Conservation (phyloP, 2,113 vertebrate species). For the Sus scrofa region T2T-Sscrofa CM000816.6:39471001-39471500, state of each 20-base stretch:
- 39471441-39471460: background rate
- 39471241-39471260: conserved; percentile 67
- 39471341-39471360: conserved; percentile 45
- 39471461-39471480: conserved; percentile 30
- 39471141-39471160: conserved; percentile 73
- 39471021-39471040: conserved; percentile 87
- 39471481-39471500: conserved; percentile 29
- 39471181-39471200: conserved; percentile 79
- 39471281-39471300: conserved; percentile 43
- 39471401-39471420: background rate
- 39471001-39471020: conserved; percentile 88
- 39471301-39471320: conserved; percentile 59
- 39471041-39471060: conserved; percentile 88
- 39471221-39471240: conserved; percentile 74
- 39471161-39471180: conserved; percentile 69
- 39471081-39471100: conserved; percentile 85
- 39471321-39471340: conserved; percentile 73
- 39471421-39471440: background rate
- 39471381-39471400: background rate
- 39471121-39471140: conserved; percentile 78
- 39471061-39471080: conserved; percentile 84
- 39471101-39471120: conserved; percentile 82
- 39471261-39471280: conserved; percentile 64
- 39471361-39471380: conserved; percentile 12
- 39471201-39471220: conserved; percentile 72